Evolutionary conservation across 2,888 invertebrate species (phyloP).

Genomic region (Anodontia alba): DNA sequence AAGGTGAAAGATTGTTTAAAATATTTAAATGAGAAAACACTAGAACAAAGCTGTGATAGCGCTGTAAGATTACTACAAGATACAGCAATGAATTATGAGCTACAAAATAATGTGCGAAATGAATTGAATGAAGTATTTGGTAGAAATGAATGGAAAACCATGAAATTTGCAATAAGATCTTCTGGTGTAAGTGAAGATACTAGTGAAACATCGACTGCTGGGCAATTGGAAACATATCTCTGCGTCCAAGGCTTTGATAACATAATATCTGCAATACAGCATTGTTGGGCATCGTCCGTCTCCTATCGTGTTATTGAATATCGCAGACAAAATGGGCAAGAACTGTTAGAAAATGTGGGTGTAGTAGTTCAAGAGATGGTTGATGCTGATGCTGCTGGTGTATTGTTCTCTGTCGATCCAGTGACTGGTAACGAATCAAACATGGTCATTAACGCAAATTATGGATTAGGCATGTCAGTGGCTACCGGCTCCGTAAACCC

Average conservation of each 20-base stretch:
- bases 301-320: slow-evolving; percentile 12
- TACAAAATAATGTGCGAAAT: not conserved
- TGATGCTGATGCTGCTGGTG: slow-evolving; percentile 25
- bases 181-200: not conserved
- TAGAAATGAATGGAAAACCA: not conserved
- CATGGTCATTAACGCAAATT: slow-evolving; percentile 16
- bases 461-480: slow-evolving; percentile 18
- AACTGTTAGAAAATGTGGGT: no score
- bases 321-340: slow-evolving; percentile 11
- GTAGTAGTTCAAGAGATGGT: no score
- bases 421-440: slow-evolving; percentile 14
- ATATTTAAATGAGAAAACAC: not conserved
- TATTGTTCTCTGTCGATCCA: slow-evolving; percentile 27
- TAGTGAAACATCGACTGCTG: slow-evolving; percentile 12
- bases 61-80: not conserved
- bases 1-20: not conserved
- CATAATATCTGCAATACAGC: not conserved
- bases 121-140: not conserved
- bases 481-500: slow-evolving; percentile 3
- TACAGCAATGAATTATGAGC: not conserved
- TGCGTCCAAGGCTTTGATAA: not conserved
- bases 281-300: not conserved
- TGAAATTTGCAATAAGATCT: slow-evolving; percentile 10
- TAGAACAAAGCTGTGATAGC: not conserved
- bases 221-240: slow-evolving; percentile 5